Base-by-base conservation (phyloP, 92 coral and sea anemone genomes). In the Palythoa heliodiscus region DNA sequence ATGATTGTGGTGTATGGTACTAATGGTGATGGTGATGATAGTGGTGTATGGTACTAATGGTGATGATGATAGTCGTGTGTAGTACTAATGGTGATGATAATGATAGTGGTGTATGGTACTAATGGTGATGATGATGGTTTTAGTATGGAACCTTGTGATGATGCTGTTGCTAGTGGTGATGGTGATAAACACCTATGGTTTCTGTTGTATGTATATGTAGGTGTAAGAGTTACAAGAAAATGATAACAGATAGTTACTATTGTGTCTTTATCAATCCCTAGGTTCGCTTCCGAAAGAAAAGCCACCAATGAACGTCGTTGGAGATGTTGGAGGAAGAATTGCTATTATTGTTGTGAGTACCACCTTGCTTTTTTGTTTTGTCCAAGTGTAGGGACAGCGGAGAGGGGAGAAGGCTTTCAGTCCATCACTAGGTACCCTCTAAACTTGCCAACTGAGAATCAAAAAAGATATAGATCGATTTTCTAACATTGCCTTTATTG, bases 301-400 rank as follows among this genome's bases (percentile, higher is more conserved):
- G 84, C 99, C 99, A 0, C 99, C 99, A 2, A 96, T 96, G 93
- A 96, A 96, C 83, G 98, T 96, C 38, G 99, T 96, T 38, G 99
- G 99, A 35, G 99, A 96, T 82, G 99, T 96, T 11, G 98, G 98
- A 38, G 99, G 99, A n/a, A 94, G 95, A 78, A 96, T 96, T 43
- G 99, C 99, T 29, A 92, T 96, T 20, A 96, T 96, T 73, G 93
- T 96, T 47, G 99, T 96, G 86, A 82, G 95, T 87, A 60, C 55
- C 15, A 16, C 19, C 22, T 11, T 72, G 70, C 71, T 48, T 39
- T 69, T 2, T 2, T 64, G 19, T 64, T 25, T 9, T 29, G 5
- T 37, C 15, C 35, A 29, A 29, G 5, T 25, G 17, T 13, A 11
- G 15, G 73, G 10, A 16, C 73, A 4, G 4, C 17, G 19, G 64